Evolutionary conservation across 1,140 invertebrate genomes (phyloP).

Genomic region (Drosophila suzukii): DNA sequence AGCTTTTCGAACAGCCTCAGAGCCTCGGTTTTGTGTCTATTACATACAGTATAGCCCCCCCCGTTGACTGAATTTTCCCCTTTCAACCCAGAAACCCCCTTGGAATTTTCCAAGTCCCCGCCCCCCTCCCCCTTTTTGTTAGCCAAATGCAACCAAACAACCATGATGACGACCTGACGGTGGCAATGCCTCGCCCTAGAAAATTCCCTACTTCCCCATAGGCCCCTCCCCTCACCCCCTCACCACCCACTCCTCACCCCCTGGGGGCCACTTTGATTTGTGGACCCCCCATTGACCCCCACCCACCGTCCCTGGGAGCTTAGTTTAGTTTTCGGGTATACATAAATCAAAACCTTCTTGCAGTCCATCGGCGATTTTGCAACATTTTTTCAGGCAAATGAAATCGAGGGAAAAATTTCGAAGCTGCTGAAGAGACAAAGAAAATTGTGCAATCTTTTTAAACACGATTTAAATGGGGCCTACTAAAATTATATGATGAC

Average conservation of each 20-base stretch:
- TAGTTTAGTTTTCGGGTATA: conserved; percentile 31
- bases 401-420: not conserved
- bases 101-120: conserved; percentile 14
- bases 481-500: no score
- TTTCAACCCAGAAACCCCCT: not conserved
- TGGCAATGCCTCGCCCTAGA: conserved; percentile 32
- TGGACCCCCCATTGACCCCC: not conserved
- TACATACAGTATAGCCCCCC: conserved; percentile 16
- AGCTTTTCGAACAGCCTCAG: conserved; percentile 34
- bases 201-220: conserved; percentile 3
- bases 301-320: not conserved
- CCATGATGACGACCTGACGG: conserved; percentile 24
- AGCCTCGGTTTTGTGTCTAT: conserved; percentile 35
- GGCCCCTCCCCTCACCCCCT: not conserved
- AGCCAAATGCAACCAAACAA: conserved; percentile 37
- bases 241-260: not conserved
- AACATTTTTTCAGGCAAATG: not conserved
- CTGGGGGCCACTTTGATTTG: conserved; percentile 9
- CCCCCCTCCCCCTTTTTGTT: conserved; percentile 1
- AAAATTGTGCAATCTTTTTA: not conserved
- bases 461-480: not conserved
- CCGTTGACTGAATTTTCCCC: not conserved
- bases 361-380: not conserved
- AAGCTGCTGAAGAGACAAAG: not conserved
- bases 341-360: conserved; percentile 33